Conservation (phyloP, 1,140 invertebrate genomes). For the Branchinecta lindahli region DNA sequence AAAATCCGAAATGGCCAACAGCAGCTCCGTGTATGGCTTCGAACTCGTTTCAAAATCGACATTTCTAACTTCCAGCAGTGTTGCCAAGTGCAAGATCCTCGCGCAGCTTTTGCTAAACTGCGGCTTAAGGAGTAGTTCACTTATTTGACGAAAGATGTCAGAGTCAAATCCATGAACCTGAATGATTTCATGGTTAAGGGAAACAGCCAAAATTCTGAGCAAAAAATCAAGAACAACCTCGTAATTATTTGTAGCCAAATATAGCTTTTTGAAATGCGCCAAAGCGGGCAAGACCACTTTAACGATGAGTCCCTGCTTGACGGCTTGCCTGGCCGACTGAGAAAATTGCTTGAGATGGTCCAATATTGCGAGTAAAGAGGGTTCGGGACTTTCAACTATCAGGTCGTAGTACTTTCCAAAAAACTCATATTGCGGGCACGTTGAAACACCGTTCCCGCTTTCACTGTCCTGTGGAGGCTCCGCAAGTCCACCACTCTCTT, state of each 20-base stretch:
- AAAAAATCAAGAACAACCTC: neutral
- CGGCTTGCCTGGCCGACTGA: neutral
- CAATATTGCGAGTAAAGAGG: neutral
- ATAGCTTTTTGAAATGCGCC: neutral
- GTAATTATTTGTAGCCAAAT: neutral
- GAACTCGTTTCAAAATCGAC: conserved; percentile 2
- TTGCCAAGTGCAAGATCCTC: neutral
- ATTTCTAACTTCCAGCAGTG: neutral
- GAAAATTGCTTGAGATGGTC: conserved; percentile 6
- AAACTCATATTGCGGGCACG: neutral
- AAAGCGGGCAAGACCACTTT: neutral
- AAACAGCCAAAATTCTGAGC: neutral
- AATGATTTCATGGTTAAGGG: neutral
- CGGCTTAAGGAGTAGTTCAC: neutral
- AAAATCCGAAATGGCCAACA: conserved; percentile 2
- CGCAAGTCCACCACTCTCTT: neutral
- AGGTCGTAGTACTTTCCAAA: neutral
- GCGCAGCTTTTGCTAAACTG: conserved; percentile 3
- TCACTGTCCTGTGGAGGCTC: neutral
- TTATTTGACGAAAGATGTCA: neutral
- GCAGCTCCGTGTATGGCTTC: neutral
- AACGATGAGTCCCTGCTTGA: neutral
- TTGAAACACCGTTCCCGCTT: neutral
- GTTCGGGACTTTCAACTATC: neutral
- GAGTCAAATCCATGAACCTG: neutral